Evolutionary conservation across 2,888 invertebrate genomes (phyloP), one percentile per base, ranked within the genome.

Genomic region (Mellilla xanthometata): DNA sequence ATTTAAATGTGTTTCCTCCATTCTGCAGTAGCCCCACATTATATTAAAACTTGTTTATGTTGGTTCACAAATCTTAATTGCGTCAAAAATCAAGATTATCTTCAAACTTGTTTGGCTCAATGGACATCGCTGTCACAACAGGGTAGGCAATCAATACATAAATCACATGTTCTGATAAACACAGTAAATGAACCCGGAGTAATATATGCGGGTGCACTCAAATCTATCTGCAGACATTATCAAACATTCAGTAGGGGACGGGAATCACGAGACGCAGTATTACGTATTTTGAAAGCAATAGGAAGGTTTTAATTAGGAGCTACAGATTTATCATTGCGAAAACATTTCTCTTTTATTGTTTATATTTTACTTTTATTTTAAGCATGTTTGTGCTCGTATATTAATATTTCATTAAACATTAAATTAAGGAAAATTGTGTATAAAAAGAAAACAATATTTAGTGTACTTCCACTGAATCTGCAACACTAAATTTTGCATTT

Each of bases 161-260:
- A 70, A 75, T 75, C 68, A 66, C 57, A 35, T 50, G 52, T 54
- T 35, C 57, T 60, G 68, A 72, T 73, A 72, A 39, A 69, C 72
- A 65, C 65, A 70, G 68, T 59, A 73, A 75, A 81, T 81, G 75
- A 78, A 73, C 76, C 63, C 55, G 59, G 60, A 64, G 64, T 65
- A 72, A 65, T 61, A 75, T 71, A 83, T 85, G 82, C 85, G 85
- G 85, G 85, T 70, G 70, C 75, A 75, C 71, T 79, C 76, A 72
- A 68, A 72, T 72, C 67, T 79, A 84, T 85, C 83, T 78, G 70
- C 68, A 72, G 68, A 72, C 70, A 69, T 75, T 80, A 86, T 84
- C 83, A 73, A 79, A 77, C 68, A 74, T 81, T 75, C 68, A 71
- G 66, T 59, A 62, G 75, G 76, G 76, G 72, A 63, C 60, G 44